Evolutionary conservation across 2,797 vertebrate species (phyloP), one percentile per base, ranked within the genome.

Genomic region (Takifugu ocellatus): DNA sequence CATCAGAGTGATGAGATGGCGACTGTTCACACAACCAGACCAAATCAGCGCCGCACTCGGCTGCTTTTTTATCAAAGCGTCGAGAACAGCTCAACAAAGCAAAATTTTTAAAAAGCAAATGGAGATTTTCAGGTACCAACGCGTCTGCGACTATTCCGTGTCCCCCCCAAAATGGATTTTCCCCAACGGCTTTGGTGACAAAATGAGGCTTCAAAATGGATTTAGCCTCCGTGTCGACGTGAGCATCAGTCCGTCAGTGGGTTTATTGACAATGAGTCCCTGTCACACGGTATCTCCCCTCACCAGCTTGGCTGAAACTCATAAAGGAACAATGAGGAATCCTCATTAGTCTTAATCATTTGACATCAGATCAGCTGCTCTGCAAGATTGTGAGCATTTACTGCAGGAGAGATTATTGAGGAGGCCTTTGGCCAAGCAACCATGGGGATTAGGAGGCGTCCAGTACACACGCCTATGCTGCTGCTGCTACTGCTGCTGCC

Each of bases 321-420:
- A 91, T 90, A 91, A 91, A 87, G 86, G 74, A 85, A 89, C 88
- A 89, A 90, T 86, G 84, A 88, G 82, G 75, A 89, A 76, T 84
- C 79, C 81, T 89, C 84, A 87, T 90, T 89, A 87, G 90, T 90
- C 85, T 86, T 81, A 77, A 87, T 85, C 68, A 81, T 84, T 74
- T 87, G 84, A 81, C 82, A 84, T 88, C 83, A 84, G 82, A 86
- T 84, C 78, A 84, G 83, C 80, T 83, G 86, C 81, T 77, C 76
- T 78, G 84, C 77, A 67, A 83, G 83, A 85, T 73, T 82, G 79
- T 87, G 84, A 83, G 79, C 77, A 63, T 86, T 87, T 84, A 87
- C 86, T 83, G 86, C 82, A 17, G 83, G 70, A 68, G 78, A 85
- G 85, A 90, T 84, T 88, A 88, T 77, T 75, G 78, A 81, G 70